phyloP scores from a whole-genome alignment of 2,113 vertebrate species.

The Coptodon bakossiorum region DNA sequence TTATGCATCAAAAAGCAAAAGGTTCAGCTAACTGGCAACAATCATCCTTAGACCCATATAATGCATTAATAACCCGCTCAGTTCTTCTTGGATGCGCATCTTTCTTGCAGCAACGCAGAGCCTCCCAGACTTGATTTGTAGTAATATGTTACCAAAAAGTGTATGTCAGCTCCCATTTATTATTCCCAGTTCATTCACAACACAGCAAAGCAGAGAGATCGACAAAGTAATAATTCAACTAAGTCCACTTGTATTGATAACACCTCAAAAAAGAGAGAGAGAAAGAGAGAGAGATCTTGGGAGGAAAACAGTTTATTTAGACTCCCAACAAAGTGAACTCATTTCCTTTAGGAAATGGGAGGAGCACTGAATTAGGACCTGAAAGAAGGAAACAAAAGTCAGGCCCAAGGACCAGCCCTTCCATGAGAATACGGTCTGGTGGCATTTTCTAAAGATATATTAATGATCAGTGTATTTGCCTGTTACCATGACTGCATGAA shows the following conservation, averaged over 20 bases:
- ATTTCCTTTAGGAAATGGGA: background rate
- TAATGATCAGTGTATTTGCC: background rate
- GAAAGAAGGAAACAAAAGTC: background rate
- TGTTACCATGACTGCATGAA: background rate
- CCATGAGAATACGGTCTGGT: background rate
- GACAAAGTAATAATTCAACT: fast-evolving
- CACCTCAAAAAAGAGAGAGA: background rate
- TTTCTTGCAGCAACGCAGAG: fast-evolving
- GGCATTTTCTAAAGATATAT: background rate
- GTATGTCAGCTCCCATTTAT: background rate
- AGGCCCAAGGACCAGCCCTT: background rate
- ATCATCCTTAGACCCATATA: background rate
- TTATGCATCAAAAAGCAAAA: background rate
- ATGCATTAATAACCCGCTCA: background rate
- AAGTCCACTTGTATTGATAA: background rate
- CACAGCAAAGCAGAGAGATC: background rate
- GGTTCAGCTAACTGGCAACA: background rate
- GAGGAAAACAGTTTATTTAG: background rate
- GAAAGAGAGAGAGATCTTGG: fast-evolving
- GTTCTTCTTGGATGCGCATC: background rate
- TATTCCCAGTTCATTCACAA: background rate
- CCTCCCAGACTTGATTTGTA: background rate
- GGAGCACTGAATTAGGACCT: background rate
- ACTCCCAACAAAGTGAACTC: background rate
- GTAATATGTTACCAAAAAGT: background rate